Conservation (phyloP, 2,113 vertebrate genomes). For the Syrmaticus mikado region DNA sequence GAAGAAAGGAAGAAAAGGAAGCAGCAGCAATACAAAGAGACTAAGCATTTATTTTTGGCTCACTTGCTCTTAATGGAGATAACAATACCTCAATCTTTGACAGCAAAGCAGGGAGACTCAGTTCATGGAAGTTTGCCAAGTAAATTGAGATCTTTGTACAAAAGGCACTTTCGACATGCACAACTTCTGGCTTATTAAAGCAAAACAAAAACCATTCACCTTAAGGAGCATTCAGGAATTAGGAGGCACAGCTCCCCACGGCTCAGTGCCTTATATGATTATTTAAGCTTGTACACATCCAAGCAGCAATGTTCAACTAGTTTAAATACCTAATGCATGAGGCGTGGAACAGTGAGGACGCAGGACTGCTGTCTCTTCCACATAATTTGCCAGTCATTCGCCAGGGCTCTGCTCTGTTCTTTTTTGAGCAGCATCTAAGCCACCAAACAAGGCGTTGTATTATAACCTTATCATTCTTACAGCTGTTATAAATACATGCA, state of each 20-base stretch:
- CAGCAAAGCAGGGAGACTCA: conserved; percentile 45
- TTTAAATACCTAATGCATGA: background rate
- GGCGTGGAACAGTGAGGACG: rapidly evolving
- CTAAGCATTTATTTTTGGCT: conserved; percentile 30
- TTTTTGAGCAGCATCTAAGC: background rate
- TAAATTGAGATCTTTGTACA: conserved; percentile 63
- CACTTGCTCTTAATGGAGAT: conserved; percentile 60
- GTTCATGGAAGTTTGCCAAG: conserved; percentile 57
- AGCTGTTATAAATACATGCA: background rate
- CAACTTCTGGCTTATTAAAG: conserved; percentile 53
- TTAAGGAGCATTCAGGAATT: conserved; percentile 34
- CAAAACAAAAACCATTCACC: conserved; percentile 35
- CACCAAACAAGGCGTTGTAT: background rate
- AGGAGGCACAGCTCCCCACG: background rate
- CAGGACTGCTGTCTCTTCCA: rapidly evolving
- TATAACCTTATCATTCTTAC: conserved; percentile 11
- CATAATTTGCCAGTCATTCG: background rate
- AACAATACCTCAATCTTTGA: conserved; percentile 56
- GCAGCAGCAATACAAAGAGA: background rate
- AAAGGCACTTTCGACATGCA: conserved; percentile 54
- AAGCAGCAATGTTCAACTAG: background rate
- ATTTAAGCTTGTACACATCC: background rate
- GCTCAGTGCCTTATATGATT: background rate
- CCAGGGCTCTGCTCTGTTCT: background rate
- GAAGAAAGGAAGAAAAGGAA: background rate